Evolutionary conservation across 2,888 invertebrate species (phyloP).

Genomic region (Tillus elongatus): DNA sequence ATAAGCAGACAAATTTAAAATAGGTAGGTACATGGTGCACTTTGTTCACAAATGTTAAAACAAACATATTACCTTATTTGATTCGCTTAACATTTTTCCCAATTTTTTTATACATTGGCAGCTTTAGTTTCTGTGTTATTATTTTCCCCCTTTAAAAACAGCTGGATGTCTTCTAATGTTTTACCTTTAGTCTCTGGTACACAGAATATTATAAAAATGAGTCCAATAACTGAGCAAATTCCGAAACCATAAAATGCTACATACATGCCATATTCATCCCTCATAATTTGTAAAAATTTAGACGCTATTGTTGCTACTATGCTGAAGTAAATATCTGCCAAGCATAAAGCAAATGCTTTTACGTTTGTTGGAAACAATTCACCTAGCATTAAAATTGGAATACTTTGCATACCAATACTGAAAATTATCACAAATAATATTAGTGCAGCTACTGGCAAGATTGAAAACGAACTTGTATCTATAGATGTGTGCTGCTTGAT

Average conservation of each 20-base stretch:
- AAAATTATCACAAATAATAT: conserved; percentile 45
- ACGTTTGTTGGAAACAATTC: conserved; percentile 50
- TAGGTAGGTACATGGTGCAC: too few relatives aligned
- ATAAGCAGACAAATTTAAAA: too few relatives aligned
- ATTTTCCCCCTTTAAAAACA: neutral
- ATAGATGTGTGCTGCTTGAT: conserved; percentile 36
- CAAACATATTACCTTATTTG: too few relatives aligned
- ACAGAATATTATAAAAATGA: conserved; percentile 32
- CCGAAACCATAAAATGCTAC: conserved; percentile 38
- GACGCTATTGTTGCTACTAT: conserved; percentile 43
- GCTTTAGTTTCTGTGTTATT: neutral
- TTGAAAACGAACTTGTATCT: conserved; percentile 35
- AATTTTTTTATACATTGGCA: too few relatives aligned
- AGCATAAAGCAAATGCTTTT: conserved; percentile 48
- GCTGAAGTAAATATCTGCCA: conserved; percentile 47
- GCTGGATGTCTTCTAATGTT: conserved; percentile 39
- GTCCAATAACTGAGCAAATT: conserved; percentile 30
- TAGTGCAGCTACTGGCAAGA: conserved; percentile 43
- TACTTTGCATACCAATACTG: conserved; percentile 46
- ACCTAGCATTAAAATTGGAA: conserved; percentile 46
- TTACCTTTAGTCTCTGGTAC: conserved; percentile 43
- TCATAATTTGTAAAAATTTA: conserved; percentile 41
- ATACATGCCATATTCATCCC: conserved; percentile 32
- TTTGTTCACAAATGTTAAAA: too few relatives aligned
- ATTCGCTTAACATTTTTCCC: too few relatives aligned